Base-by-base conservation (phyloP, 2,113 vertebrate species). In the Glaucidium brasilianum region DNA sequence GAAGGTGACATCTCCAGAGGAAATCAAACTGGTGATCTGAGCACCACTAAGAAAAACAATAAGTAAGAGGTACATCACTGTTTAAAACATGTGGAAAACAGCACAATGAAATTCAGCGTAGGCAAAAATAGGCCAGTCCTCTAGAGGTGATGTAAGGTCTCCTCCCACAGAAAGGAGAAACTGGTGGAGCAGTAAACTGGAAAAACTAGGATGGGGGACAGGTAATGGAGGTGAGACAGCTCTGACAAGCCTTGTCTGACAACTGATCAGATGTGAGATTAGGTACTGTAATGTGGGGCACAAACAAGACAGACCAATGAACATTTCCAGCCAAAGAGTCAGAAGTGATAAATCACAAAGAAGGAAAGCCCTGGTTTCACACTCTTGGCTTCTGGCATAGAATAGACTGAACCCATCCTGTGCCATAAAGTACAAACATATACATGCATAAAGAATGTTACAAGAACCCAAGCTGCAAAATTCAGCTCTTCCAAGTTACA, bases 181-280 rank as follows among this genome's bases (percentile, higher is more conserved):
- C 79, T 78, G 45, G 64, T 64, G 62, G 29, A 87, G 80, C 66
- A 89, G 73, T 92, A 79, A 91, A 27, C 94, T 91, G 92, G 96
- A 96, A 94, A 97, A 91, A 97, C 91, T 89, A 92, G 96, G 89
- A 96, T 85, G 56, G 60, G 74, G 89, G 68, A 76, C 93, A 85
- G 69, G 72, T 96, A 96, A 95, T 93, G 85, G 77, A 96, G 90
- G 93, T 96, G 90, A 96, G 84, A 88, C 81, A 85, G 35, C 74
- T 66, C 92, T 88, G 83, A 81, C 16, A 1, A 96, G 66, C 90
- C 93, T 85, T 92, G 92, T 88, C 87, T 94, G 71, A 93, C 87
- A 90, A 90, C 87, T 66, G 94, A 96, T 96, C 29, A 88, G 74
- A 85, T 5, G 7, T 85, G 81, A 96, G 94, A 97, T 97, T 96